phyloP scores from a whole-genome alignment of 2,797 vertebrate genomes.

The Eptatretus atami region DNA sequence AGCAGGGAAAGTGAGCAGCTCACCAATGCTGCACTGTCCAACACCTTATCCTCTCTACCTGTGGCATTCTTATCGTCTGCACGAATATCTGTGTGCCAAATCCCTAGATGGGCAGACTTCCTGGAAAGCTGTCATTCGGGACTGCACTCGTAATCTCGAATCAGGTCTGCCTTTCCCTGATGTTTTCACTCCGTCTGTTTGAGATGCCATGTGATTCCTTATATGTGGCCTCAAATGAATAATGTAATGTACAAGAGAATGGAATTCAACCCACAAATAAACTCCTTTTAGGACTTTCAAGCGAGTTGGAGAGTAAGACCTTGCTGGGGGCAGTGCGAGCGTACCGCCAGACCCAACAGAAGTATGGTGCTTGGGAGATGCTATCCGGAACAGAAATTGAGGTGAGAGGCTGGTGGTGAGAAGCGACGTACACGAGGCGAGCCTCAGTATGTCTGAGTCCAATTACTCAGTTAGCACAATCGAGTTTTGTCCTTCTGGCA shows the following conservation, averaged over 20 bases:
- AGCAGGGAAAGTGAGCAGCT: constrained; percentile 1
- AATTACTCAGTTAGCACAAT: no score
- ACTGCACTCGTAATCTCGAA: constrained; percentile 49
- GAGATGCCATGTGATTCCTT: no score
- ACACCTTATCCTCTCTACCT: constrained; percentile 45
- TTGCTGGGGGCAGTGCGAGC: constrained; percentile 55
- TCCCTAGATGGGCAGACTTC: constrained; percentile 16
- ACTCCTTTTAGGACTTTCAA: neutral
- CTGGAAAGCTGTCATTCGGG: constrained; percentile 26
- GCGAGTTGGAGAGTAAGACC: constrained; percentile 22
- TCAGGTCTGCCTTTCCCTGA: constrained; percentile 18
- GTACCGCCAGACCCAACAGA: constrained; percentile 36
- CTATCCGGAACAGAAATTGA: constrained; percentile 32
- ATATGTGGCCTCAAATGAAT: no score
- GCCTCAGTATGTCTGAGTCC: no score
- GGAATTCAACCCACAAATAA: no score
- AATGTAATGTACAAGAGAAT: no score
- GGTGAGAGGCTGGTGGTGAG: neutral
- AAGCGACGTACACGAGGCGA: neutral
- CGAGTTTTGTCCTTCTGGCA: no score
- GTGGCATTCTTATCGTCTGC: constrained; percentile 35
- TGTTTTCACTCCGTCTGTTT: no score
- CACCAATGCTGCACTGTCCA: constrained; percentile 11
- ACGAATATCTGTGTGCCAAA: constrained; percentile 40
- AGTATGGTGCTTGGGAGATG: constrained; percentile 40